Conservation (phyloP, 1,140 invertebrate genomes). For the Drosophila novamexicana region DNA sequence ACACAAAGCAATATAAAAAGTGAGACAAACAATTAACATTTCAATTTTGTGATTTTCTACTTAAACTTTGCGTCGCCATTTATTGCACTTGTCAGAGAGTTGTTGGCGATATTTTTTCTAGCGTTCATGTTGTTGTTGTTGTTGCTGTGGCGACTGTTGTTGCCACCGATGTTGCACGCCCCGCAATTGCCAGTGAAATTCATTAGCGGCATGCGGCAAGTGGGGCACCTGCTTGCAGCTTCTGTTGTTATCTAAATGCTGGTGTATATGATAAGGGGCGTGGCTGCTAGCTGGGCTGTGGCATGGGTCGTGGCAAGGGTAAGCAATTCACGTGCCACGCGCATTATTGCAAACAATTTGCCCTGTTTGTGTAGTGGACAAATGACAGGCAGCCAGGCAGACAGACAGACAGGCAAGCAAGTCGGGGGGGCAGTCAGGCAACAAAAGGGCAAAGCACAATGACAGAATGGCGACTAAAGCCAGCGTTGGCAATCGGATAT, state of each 20-base stretch:
- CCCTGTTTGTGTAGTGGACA: conserved; percentile 73
- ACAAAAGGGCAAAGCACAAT: conserved; percentile 55
- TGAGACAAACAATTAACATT: conserved; percentile 74
- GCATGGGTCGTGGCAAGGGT: neutral
- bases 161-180: conserved; percentile 41
- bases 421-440: conserved; percentile 25
- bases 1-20: conserved; percentile 25
- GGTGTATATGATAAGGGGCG: conserved; percentile 20
- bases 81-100: conserved; percentile 68
- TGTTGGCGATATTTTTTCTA: conserved; percentile 13
- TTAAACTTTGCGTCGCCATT: conserved; percentile 70
- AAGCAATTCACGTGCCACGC: conserved; percentile 60
- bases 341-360: conserved; percentile 82
- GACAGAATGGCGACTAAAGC: conserved; percentile 24
- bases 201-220: conserved; percentile 44
- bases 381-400: conserved; percentile 52
- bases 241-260: conserved; percentile 35
- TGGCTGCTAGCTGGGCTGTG: conserved; percentile 1
- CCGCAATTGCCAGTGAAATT: conserved; percentile 64
- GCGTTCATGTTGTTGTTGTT: conserved; percentile 23
- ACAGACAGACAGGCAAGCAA: neutral
- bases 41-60: conserved; percentile 77
- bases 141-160: conserved; percentile 15
- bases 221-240: conserved; percentile 33
- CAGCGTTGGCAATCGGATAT: conserved; percentile 71